Evolutionary conservation across 2,113 vertebrate genomes (phyloP).

Genomic region (Cairina moschata): DNA sequence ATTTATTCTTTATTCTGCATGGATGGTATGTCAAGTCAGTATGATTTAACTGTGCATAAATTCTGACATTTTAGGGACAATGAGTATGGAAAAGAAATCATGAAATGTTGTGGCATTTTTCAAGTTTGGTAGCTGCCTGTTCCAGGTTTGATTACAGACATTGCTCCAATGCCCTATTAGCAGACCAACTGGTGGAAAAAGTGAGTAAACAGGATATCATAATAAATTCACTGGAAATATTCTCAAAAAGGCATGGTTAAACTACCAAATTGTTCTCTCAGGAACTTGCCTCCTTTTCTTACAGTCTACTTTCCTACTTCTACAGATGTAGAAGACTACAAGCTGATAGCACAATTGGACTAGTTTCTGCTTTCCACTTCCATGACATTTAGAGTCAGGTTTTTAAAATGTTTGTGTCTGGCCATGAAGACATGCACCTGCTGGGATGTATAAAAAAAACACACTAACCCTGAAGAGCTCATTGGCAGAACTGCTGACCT

Average conservation of each 20-base stretch:
- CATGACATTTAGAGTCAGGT: background rate
- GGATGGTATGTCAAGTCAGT: conserved; percentile 20
- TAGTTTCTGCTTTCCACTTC: background rate
- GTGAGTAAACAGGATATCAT: background rate
- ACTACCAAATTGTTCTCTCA: background rate
- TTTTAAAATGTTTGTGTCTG: background rate
- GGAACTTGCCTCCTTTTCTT: background rate
- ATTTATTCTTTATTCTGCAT: background rate
- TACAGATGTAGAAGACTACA: background rate
- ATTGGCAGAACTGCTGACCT: background rate
- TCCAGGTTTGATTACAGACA: background rate
- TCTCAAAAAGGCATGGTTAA: background rate
- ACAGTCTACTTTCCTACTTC: too few relatives aligned
- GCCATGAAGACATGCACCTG: background rate
- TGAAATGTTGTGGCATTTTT: background rate
- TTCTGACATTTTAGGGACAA: conserved; percentile 27
- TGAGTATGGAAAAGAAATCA: background rate
- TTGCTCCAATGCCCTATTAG: background rate
- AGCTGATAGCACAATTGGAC: background rate
- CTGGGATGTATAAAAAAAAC: background rate
- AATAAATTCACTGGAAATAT: background rate
- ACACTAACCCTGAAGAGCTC: background rate
- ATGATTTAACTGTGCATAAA: conserved; percentile 4
- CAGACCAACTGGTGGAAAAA: background rate
- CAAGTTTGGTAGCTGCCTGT: background rate